These are phyloP conservation scores for Plecturocebus donacophilus DNA, from an alignment of 2,113 vertebrate genomes.

Conservation along the genomic window DNA sequence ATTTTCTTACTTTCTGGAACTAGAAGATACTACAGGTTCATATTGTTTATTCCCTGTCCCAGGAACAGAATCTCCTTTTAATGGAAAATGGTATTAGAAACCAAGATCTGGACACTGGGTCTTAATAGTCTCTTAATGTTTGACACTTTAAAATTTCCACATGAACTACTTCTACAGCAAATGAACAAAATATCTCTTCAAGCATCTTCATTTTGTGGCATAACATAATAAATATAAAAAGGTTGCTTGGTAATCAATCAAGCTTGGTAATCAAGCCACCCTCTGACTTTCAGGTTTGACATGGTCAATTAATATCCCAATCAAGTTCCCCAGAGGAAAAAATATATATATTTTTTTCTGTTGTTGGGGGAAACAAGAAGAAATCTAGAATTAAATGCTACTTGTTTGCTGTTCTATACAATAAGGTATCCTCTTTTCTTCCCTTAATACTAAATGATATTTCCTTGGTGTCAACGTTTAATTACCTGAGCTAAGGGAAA, in stretches of 20 bases:
- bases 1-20: background rate
- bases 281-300: slow-evolving; percentile 14
- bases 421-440: background rate
- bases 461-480: background rate
- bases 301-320: background rate
- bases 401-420: background rate
- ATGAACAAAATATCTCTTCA: background rate
- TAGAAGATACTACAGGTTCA: background rate
- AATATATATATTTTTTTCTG: background rate
- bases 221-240: slow-evolving; percentile 1
- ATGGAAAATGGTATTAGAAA: background rate
- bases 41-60: background rate
- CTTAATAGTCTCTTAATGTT: background rate
- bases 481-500: slow-evolving; percentile 34
- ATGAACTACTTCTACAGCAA: background rate
- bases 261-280: background rate
- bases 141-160: background rate
- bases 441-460: background rate
- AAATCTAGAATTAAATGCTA: background rate
- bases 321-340: background rate
- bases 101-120: background rate
- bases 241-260: background rate
- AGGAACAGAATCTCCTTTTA: background rate
- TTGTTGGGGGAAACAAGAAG: background rate
- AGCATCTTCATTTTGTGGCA: background rate